These are phyloP conservation scores for Calonectris borealis DNA, from an alignment of 2,113 vertebrate species.

Conservation along the genomic window DNA sequence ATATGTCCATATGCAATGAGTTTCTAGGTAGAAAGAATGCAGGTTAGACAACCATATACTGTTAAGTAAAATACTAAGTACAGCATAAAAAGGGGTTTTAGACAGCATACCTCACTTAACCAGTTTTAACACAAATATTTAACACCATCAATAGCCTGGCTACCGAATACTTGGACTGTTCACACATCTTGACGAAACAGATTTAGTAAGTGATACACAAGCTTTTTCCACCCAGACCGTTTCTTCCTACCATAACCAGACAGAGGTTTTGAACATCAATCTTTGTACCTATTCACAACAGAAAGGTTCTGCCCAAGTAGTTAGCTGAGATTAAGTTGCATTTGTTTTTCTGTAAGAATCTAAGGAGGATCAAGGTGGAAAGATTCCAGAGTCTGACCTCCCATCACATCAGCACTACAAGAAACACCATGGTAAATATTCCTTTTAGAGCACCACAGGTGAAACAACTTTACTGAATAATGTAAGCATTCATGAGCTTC, in stretches of 20 bases:
- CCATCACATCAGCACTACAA: not conserved
- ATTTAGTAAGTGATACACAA: not conserved
- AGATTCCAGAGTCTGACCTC: not conserved
- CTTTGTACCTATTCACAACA: not conserved
- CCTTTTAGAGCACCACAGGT: not conserved
- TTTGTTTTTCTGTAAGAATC: not conserved
- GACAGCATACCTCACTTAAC: not conserved
- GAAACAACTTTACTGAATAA: not conserved
- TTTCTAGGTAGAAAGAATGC: slow-evolving; percentile 79
- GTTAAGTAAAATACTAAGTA: not conserved
- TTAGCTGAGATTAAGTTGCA: not conserved
- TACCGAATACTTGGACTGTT: not conserved
- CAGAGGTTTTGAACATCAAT: not conserved
- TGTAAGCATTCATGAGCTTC: not conserved
- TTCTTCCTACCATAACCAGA: not conserved
- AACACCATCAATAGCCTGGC: not conserved
- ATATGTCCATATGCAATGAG: slow-evolving; percentile 97
- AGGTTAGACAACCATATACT: not conserved
- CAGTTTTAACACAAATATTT: not conserved
- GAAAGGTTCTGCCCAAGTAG: not conserved
- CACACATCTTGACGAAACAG: not conserved
- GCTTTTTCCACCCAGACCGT: not conserved
- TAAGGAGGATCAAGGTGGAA: not conserved
- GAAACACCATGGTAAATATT: not conserved
- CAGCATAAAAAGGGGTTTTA: not conserved